Conservation (phyloP, 2,797 vertebrate genomes). For the Craterocephalus amniculus region DNA sequence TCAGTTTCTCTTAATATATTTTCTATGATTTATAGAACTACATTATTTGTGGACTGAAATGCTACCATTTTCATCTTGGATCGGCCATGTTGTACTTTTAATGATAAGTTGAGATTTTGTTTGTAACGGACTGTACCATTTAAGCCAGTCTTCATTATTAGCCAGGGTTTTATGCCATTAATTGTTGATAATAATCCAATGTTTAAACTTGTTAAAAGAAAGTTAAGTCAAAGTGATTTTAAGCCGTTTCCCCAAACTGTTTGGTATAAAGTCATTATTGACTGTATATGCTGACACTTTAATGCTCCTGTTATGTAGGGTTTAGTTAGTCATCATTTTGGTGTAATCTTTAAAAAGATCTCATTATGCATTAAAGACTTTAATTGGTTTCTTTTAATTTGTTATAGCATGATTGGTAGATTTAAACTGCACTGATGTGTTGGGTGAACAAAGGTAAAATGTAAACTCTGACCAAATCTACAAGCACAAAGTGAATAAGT, state of each 20-base stretch:
- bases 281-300: background rate
- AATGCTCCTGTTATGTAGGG: slow-evolving; percentile 14
- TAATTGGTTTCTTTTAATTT: slow-evolving; percentile 3
- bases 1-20: slow-evolving; percentile 84
- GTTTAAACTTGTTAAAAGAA: slow-evolving; percentile 40
- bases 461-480: slow-evolving; percentile 1
- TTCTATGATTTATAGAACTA: slow-evolving; percentile 74
- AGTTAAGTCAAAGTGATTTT: slow-evolving; percentile 13
- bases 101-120: slow-evolving; percentile 50
- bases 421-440: slow-evolving; percentile 34
- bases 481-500: slow-evolving; percentile 3
- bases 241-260: slow-evolving; percentile 30
- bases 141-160: slow-evolving; percentile 32
- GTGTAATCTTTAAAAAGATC: slow-evolving; percentile 15
- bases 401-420: slow-evolving; percentile 24
- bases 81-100: slow-evolving; percentile 57
- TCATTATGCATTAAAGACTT: background rate
- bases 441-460: slow-evolving; percentile 4
- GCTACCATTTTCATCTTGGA: slow-evolving; percentile 49
- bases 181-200: slow-evolving; percentile 44
- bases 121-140: slow-evolving; percentile 46
- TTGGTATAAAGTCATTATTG: slow-evolving; percentile 1
- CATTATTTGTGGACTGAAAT: slow-evolving; percentile 66
- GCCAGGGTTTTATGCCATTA: slow-evolving; percentile 45
- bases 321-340: slow-evolving; percentile 19